Evolutionary conservation across 2,888 invertebrate species (phyloP), one percentile per base, ranked within the genome.

Genomic region (Andrena marginata): DNA sequence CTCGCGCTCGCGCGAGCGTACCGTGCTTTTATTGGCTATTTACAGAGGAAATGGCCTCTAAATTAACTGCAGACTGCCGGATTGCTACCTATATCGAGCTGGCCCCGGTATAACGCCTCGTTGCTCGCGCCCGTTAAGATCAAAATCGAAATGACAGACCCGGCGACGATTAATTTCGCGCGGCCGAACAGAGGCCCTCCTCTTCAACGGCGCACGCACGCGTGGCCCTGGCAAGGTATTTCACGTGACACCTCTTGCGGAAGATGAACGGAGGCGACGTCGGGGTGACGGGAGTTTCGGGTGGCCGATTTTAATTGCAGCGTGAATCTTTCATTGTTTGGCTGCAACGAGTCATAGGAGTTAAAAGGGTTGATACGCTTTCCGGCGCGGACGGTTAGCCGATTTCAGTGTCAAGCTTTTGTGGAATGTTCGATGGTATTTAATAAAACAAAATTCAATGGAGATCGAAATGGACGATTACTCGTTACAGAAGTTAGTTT

Each of bases 11-110:
- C 85, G 71, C 82, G 83, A 80, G 88, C 88, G 81, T 87, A 82
- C 82, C 90, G 89, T 85, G 91, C 93, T 94, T 94, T 94, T 94
- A 94, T 94, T 94, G 94, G 93, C 94, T 94, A 93, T 94, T 94
- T 94, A 93, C 93, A 92, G 93, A 93, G 93, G 92, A 92, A 94
- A 94, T 93, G 93, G 93, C 93, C 93, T 92, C 93, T 94, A 93
- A 94, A 94, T 94, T 94, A 94, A 94, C 94, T 93, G 92, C 91
- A 91, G 92, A 93, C 93, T 93, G 91, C 92, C 91, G 92, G 92
- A 93, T 93, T 93, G 92, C 92, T 91, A 87, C 87, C 88, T 89
- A 89, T 92, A 92, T 89, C 90, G 91, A 89, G 85, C 90, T 76
- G 80, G 68, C 81, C 65, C 82, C 71, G 69, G 87, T 88, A 85